A percentile compares a stretch with the other conserved stretches of the same genome.
phyloP scores from a whole-genome alignment of 2,113 vertebrate species.

The Uria lomvia region DNA sequence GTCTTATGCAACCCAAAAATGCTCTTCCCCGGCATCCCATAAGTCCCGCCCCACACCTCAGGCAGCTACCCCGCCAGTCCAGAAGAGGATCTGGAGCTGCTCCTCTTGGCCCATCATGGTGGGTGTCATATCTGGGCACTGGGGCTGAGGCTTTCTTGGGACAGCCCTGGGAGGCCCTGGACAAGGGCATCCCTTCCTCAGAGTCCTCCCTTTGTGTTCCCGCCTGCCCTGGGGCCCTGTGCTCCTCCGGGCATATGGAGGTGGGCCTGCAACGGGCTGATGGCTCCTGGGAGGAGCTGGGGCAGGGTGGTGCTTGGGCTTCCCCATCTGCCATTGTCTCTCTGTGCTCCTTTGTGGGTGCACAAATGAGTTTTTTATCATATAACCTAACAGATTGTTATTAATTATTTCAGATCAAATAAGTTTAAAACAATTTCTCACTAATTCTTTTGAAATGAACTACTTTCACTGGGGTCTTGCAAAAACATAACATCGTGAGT shows the following conservation, averaged over 20 bases:
- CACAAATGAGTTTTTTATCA: not conserved
- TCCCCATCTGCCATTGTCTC: not conserved
- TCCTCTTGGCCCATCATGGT: not conserved
- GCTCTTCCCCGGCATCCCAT: fast-evolving
- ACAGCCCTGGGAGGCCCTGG: not conserved
- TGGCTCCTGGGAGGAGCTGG: not conserved
- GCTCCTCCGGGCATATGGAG: not conserved
- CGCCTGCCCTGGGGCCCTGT: not conserved
- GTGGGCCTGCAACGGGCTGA: not conserved
- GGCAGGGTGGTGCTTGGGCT: not conserved
- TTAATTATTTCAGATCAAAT: not conserved
- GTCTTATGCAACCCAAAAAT: not conserved
- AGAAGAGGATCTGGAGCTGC: not conserved
- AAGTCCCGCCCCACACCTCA: not conserved
- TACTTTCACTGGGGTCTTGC: not conserved
- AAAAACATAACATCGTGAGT: not conserved
- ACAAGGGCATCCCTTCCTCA: not conserved
- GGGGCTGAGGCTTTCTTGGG: not conserved
- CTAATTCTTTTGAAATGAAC: not conserved
- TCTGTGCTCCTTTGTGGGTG: not conserved
- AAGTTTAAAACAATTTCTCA: not conserved
- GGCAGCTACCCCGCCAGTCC: not conserved
- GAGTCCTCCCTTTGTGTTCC: not conserved
- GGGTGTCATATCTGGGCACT: not conserved
- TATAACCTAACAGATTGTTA: not conserved